phyloP scores from a whole-genome alignment of 2,113 vertebrate species.

The Ovis canadensis region DNA sequence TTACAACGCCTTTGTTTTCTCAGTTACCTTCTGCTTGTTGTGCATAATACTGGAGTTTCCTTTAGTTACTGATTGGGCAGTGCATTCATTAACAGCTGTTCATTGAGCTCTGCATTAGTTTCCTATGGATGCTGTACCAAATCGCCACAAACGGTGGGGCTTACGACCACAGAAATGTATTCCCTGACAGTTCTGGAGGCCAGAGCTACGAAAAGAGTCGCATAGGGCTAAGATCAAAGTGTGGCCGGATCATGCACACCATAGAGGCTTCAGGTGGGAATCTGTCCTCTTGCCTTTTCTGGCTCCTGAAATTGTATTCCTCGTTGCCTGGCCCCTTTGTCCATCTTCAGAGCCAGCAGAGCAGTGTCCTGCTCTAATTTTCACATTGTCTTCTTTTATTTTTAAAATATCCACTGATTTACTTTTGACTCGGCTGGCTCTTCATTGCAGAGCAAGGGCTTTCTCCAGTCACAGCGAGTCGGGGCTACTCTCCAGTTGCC shows the following conservation, averaged over 20 bases:
- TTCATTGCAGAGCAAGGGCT: not conserved
- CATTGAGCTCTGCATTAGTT: not conserved
- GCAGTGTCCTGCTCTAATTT: not conserved
- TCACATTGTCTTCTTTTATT: not conserved
- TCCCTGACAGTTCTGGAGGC: not conserved
- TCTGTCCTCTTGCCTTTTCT: not conserved
- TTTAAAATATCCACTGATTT: not conserved
- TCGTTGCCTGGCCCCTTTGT: not conserved
- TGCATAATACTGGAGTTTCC: not conserved
- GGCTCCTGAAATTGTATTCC: not conserved
- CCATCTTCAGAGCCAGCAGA: not conserved
- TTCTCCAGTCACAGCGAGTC: not conserved
- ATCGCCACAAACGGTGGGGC: not conserved
- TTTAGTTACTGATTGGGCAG: not conserved
- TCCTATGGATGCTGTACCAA: not conserved
- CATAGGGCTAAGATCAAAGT: not conserved
- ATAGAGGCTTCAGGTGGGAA: not conserved
- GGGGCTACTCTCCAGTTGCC: accelerated
- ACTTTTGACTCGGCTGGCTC: not conserved
- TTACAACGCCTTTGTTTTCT: not conserved
- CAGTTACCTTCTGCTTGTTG: not conserved
- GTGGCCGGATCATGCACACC: too few species aligned
- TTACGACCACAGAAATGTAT: not conserved
- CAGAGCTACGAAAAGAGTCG: not conserved
- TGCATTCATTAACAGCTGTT: not conserved